phyloP scores from a whole-genome alignment of 2,797 vertebrate genomes.

The Gephyroberyx darwinii region DNA sequence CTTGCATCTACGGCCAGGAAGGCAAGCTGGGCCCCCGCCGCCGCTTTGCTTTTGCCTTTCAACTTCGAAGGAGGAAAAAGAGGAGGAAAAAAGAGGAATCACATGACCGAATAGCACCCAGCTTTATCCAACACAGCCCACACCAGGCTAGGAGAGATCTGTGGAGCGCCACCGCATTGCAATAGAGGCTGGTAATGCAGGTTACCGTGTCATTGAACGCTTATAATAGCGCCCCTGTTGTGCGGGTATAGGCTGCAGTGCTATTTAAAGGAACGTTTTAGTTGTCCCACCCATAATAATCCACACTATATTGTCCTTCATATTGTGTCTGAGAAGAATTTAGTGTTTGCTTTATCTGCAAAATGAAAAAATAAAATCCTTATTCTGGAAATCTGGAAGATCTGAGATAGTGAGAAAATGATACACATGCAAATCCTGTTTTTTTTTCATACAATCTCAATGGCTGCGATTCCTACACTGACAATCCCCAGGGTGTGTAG shows the following conservation, averaged over 20 bases:
- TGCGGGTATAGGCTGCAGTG: constrained; percentile 31
- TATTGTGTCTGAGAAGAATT: not conserved
- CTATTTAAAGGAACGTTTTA: constrained; percentile 63
- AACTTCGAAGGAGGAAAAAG: constrained; percentile 72
- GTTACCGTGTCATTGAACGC: constrained; percentile 64
- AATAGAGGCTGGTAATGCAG: constrained; percentile 60
- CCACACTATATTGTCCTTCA: constrained; percentile 54
- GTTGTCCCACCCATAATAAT: constrained; percentile 7
- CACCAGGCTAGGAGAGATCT: constrained; percentile 28
- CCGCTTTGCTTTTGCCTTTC: constrained; percentile 75
- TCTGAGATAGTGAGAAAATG: no score
- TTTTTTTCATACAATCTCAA: no score
- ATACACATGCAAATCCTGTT: no score
- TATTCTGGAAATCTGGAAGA: no score
- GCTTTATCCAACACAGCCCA: constrained; percentile 62
- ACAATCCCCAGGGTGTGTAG: no score
- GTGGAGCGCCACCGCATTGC: constrained; percentile 63
- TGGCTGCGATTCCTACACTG: no score
- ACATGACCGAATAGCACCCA: constrained; percentile 77
- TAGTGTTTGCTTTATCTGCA: no score
- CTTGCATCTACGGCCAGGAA: constrained; percentile 69
- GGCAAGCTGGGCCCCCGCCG: constrained; percentile 61
- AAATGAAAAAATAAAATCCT: no score
- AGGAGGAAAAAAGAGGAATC: constrained; percentile 61
- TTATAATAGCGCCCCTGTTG: constrained; percentile 53